Evolutionary conservation across 2,113 vertebrate species (phyloP).

Genomic region (Benthochromis sp.): DNA sequence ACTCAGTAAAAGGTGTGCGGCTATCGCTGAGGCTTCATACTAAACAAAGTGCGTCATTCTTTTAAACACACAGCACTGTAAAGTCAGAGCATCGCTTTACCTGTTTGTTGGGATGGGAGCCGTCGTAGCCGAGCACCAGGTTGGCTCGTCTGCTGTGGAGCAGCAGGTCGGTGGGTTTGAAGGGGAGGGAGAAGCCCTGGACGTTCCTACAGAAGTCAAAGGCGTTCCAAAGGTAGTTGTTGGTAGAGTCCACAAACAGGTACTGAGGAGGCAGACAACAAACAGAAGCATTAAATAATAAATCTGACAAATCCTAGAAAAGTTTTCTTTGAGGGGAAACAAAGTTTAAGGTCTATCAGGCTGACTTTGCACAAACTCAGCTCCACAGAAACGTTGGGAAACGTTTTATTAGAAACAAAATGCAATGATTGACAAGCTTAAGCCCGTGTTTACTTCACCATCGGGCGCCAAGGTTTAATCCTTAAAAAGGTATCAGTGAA

Average conservation of each 20-base stretch:
- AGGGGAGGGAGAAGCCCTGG: conserved; percentile 84
- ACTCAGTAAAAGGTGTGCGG: not conserved
- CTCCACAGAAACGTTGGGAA: not conserved
- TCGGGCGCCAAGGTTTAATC: not conserved
- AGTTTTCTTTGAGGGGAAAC: not conserved
- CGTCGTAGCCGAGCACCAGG: conserved; percentile 88
- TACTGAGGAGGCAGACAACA: conserved; percentile 70
- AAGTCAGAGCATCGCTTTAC: conserved; percentile 47
- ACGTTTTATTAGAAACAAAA: not conserved
- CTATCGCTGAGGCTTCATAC: not conserved
- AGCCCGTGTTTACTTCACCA: not conserved
- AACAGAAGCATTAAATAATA: not conserved
- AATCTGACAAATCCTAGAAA: not conserved
- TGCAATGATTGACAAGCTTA: fast-evolving
- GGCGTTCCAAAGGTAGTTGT: conserved; percentile 89
- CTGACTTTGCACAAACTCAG: not conserved
- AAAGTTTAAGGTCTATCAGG: not conserved
- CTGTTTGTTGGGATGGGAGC: conserved; percentile 92
- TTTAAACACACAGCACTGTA: not conserved
- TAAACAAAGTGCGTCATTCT: fast-evolving
- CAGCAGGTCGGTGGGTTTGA: conserved; percentile 88
- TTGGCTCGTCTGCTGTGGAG: conserved; percentile 79
- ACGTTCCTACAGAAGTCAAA: conserved; percentile 86
- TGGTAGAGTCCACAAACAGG: conserved; percentile 86
- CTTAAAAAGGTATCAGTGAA: not conserved